Evolutionary conservation across 2,888 invertebrate genomes (phyloP).

Genomic region (Halictus quadricinctus): DNA sequence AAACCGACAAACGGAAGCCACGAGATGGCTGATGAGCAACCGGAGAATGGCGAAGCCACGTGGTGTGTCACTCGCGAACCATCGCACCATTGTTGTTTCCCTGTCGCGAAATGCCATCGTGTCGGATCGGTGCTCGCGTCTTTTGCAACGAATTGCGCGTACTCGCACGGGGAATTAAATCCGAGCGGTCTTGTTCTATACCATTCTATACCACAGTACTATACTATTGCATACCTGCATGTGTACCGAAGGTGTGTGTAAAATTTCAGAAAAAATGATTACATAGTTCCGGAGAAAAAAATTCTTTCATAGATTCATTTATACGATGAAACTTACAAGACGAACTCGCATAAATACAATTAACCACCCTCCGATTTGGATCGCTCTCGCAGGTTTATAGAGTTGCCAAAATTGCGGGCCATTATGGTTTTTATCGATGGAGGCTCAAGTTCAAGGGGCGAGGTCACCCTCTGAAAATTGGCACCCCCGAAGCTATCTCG

Average conservation of each 20-base stretch:
- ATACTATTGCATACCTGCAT: no score
- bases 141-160: neutral
- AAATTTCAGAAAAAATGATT: no score
- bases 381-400: neutral
- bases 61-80: neutral
- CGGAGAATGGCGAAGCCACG: neutral
- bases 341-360: neutral
- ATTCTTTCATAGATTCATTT: neutral
- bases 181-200: neutral
- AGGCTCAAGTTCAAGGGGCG: neutral
- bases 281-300: neutral
- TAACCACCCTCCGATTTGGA: neutral
- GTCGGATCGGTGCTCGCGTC: slow-evolving; percentile 1
- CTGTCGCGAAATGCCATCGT: neutral
- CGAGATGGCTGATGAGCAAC: neutral
- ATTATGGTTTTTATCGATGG: neutral
- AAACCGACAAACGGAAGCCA: neutral
- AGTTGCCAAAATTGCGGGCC: neutral
- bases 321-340: neutral
- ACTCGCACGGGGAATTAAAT: neutral
- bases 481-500: neutral
- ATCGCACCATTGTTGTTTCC: neutral
- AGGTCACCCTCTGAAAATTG: neutral
- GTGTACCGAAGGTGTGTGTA: no score
- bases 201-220: no score